Percentiles rank a stretch among this genome's conserved stretches.
These are phyloP conservation scores for Campoletis raptor DNA, from an alignment of 2,888 invertebrate genomes.

Conservation along the genomic window DNA sequence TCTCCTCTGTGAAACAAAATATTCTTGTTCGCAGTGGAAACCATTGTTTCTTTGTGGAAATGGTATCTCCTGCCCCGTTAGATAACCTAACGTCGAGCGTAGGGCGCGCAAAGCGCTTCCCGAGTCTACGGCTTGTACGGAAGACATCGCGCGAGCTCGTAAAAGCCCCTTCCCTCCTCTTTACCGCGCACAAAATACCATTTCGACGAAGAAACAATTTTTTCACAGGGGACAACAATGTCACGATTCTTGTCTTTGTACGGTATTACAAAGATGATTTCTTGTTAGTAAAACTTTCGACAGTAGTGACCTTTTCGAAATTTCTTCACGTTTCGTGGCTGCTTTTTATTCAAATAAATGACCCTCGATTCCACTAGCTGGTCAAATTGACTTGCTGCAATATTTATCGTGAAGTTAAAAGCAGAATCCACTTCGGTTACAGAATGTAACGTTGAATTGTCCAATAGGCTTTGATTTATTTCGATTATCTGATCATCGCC, in stretches of 20 bases:
- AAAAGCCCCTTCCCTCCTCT: not conserved
- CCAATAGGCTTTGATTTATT: not conserved
- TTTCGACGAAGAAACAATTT: not conserved
- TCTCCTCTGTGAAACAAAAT: too few species aligned
- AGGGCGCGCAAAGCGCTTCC: not conserved
- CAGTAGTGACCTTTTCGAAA: slow-evolving; percentile 43
- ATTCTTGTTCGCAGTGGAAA: too few species aligned
- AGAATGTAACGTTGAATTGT: slow-evolving; percentile 18
- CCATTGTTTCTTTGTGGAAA: too few species aligned
- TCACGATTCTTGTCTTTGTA: not conserved
- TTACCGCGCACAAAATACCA: not conserved
- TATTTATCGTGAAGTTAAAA: slow-evolving; percentile 23
- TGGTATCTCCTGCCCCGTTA: too few species aligned
- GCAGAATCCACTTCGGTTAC: not conserved
- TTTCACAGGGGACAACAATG: not conserved
- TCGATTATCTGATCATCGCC: slow-evolving; percentile 9
- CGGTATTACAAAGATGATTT: not conserved
- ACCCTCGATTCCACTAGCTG: slow-evolving; percentile 35
- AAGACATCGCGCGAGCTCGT: not conserved
- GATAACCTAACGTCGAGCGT: too few species aligned
- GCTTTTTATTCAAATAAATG: slow-evolving; percentile 19
- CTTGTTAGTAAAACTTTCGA: not conserved
- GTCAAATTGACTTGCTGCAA: slow-evolving; percentile 38
- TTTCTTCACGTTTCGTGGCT: slow-evolving; percentile 29
- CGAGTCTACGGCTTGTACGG: not conserved